Conservation (phyloP, 2,797 vertebrate species). For the Tachyglossus aculeatus region DNA sequence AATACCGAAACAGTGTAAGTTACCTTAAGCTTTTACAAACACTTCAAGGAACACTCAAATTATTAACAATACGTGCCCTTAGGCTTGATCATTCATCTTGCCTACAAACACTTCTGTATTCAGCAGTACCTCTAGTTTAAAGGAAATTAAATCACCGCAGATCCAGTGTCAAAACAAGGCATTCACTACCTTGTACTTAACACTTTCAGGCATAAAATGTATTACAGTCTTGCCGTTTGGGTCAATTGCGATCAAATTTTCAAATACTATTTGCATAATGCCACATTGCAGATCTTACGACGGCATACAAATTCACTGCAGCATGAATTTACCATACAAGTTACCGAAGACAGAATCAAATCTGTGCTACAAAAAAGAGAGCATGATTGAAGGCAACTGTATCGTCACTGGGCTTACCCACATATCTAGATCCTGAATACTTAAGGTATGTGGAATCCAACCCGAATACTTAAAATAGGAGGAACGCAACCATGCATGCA, state of each 20-base stretch:
- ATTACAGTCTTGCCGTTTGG: neutral
- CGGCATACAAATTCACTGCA: neutral
- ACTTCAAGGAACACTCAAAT: constrained; percentile 8
- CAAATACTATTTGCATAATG: neutral
- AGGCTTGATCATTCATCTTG: constrained; percentile 19
- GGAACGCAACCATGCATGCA: no score
- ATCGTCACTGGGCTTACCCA: no score
- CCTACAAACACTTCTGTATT: neutral
- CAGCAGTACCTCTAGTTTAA: constrained; percentile 2
- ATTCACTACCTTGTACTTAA: constrained; percentile 4
- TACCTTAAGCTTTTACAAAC: constrained; percentile 39
- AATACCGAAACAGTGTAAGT: constrained; percentile 35
- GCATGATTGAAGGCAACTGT: no score
- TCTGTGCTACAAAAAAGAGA: constrained; percentile 11
- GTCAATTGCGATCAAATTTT: neutral
- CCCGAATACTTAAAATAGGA: no score
- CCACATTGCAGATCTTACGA: neutral
- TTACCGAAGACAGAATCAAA: neutral
- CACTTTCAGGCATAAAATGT: neutral
- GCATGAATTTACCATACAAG: neutral
- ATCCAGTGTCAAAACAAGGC: constrained; percentile 2
- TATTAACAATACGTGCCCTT: constrained; percentile 35
- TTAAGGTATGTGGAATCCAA: no score
- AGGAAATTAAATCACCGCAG: neutral
- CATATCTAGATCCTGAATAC: no score